phyloP scores from a whole-genome alignment of 92 coral and sea anemone species.

The Palythoa heliodiscus region DNA sequence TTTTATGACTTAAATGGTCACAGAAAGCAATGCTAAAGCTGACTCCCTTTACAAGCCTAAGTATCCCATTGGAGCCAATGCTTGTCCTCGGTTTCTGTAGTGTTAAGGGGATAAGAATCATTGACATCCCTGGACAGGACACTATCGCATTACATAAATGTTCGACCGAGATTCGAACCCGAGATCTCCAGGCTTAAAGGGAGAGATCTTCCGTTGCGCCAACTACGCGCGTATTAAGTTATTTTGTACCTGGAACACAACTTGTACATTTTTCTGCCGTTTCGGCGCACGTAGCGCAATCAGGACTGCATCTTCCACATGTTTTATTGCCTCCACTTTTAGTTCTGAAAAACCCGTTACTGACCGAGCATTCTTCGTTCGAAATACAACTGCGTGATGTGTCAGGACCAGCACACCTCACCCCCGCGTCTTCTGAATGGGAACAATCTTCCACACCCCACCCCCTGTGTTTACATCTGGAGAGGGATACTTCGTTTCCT shows the following conservation, averaged over 20 bases:
- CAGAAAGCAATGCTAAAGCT: too few species aligned
- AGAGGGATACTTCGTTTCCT: slow-evolving; percentile 68
- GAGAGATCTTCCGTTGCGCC: too few species aligned
- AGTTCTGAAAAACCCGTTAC: background rate
- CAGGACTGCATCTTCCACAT: slow-evolving; percentile 74
- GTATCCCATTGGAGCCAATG: too few species aligned
- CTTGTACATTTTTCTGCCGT: slow-evolving; percentile 66
- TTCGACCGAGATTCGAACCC: too few species aligned
- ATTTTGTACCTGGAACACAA: slow-evolving; percentile 53
- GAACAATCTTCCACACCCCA: slow-evolving; percentile 85
- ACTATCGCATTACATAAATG: too few species aligned
- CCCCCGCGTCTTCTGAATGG: slow-evolving; percentile 84
- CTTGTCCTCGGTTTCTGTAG: too few species aligned
- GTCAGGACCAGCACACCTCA: slow-evolving; percentile 82
- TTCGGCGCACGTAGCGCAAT: slow-evolving; percentile 58
- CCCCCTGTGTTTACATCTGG: slow-evolving; percentile 62
- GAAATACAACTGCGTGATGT: slow-evolving; percentile 72
- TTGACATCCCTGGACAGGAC: too few species aligned
- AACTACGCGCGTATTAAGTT: background rate
- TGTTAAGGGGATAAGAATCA: too few species aligned
- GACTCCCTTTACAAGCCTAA: too few species aligned
- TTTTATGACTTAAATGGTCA: too few species aligned
- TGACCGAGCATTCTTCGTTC: background rate
- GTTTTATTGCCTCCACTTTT: slow-evolving; percentile 11
- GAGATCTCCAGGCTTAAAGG: too few species aligned